phyloP scores from a whole-genome alignment of 2,888 invertebrate species.

The Macaria notata region DNA sequence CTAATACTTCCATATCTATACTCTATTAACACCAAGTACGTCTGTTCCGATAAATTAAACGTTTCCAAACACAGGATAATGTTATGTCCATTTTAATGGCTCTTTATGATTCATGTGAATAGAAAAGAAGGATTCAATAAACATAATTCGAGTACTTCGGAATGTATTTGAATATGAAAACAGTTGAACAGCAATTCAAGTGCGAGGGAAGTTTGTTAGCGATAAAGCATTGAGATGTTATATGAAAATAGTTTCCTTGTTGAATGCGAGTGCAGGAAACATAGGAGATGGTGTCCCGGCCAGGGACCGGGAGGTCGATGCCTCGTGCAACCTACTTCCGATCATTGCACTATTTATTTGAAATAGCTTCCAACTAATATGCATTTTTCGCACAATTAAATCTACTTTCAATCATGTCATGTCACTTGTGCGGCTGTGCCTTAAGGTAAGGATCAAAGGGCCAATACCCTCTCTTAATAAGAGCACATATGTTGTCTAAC shows the following conservation, averaged over 20 bases:
- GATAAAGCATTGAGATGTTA: slow-evolving; percentile 47
- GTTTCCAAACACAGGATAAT: slow-evolving; percentile 22
- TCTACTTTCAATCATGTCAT: too few relatives aligned
- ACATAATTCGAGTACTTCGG: slow-evolving; percentile 27
- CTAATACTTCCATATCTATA: slow-evolving; percentile 28
- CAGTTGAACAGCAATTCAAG: slow-evolving; percentile 48
- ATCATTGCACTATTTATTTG: slow-evolving; percentile 2
- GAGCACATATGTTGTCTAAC: too few relatives aligned
- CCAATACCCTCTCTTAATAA: too few relatives aligned
- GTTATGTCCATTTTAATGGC: slow-evolving; percentile 29
- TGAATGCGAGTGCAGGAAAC: slow-evolving; percentile 33
- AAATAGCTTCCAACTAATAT: too few relatives aligned
- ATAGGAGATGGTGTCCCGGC: slow-evolving; percentile 35
- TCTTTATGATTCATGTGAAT: slow-evolving; percentile 31
- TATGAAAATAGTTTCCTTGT: slow-evolving; percentile 53
- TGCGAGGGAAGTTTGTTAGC: slow-evolving; percentile 44
- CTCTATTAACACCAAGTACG: slow-evolving; percentile 30
- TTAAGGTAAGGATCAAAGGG: too few relatives aligned
- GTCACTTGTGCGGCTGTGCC: too few relatives aligned
- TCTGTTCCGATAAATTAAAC: slow-evolving; percentile 29
- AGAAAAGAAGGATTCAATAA: slow-evolving; percentile 39
- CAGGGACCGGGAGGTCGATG: slow-evolving; percentile 34
- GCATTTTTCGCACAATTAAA: too few relatives aligned
- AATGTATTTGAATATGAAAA: slow-evolving; percentile 48
- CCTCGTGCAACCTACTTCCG: slow-evolving; percentile 12